Base-by-base conservation (phyloP, 2,888 invertebrate genomes). In the Drosophila subsilvestris region DNA sequence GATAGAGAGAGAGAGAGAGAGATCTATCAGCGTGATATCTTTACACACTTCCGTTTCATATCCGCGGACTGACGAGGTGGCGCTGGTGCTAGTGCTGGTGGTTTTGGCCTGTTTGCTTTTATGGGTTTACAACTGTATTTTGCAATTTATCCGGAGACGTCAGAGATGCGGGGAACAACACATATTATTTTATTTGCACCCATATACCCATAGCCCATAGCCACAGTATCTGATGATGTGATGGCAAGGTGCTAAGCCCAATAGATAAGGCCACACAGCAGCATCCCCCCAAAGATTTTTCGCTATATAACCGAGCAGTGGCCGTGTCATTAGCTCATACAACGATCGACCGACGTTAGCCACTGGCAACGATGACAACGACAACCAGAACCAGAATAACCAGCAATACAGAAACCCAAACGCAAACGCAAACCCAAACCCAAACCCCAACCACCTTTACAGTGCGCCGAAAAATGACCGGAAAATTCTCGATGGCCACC, bases 341-440 rank as follows among this genome's bases (percentile, higher is more conserved):
- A 80, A 84, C 83, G 88, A 84, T 88, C 83, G 88, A 84, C 86
- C 83, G 86, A 84, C 88, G 86, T 85, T 85, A 77, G 88, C 88
- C 79, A 70, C 56, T 44, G 88, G 86, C 83, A 74, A 83, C 85
- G 82, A 82, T 70, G 80, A 83, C 60, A 61, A 76, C 50, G 43
- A 74, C 57, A 56, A 57, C 44, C 29, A 54, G 37, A 63, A 59
- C 43, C 50, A 47, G n/a, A n/a, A n/a, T 7, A 25, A 59, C 29
- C 25, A 44, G n/a, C 10, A 22, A 25, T 17, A 57, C n/a, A 29
- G 43, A 25, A 29, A 59, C n/a, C n/a, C n/a, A n/a, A n/a, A n/a
- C n/a, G n/a, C n/a, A n/a, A n/a, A n/a, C n/a, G n/a, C n/a, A n/a
- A n/a, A n/a, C n/a, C n/a, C n/a, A n/a, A n/a, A n/a, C n/a, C n/a